Evolutionary conservation across 1,140 invertebrate genomes (phyloP).

Genomic region (Matsumurasca onukii): DNA sequence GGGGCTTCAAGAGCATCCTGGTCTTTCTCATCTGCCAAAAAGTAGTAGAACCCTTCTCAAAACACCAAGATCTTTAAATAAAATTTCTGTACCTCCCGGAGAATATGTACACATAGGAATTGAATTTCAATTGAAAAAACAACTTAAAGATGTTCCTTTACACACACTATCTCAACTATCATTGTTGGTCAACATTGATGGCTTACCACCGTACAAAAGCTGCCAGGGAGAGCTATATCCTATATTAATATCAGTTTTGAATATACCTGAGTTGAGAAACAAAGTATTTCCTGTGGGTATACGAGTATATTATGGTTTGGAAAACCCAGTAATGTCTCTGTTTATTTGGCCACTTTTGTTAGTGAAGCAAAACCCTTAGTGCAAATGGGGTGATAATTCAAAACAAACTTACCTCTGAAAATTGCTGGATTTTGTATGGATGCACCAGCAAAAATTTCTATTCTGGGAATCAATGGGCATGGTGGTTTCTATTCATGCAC

Average conservation of each 20-base stretch:
- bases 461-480: slow-evolving; percentile 40
- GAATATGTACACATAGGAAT: slow-evolving; percentile 23
- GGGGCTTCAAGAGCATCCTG: not conserved
- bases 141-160: not conserved
- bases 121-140: slow-evolving; percentile 18
- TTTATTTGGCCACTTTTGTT: slow-evolving; percentile 11
- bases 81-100: not conserved
- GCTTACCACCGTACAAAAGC: slow-evolving; percentile 24
- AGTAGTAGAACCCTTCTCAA: slow-evolving; percentile 8
- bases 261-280: slow-evolving; percentile 10
- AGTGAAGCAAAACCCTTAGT: not conserved
- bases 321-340: not conserved
- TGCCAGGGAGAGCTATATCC: slow-evolving; percentile 14
- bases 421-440: slow-evolving; percentile 39
- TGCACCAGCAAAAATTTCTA: slow-evolving; percentile 40
- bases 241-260: slow-evolving; percentile 23
- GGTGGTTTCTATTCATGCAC: slow-evolving; percentile 40
- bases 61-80: not conserved
- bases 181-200: slow-evolving; percentile 14
- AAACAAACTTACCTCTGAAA: not conserved
- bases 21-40: slow-evolving; percentile 9
- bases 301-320: slow-evolving; percentile 22
- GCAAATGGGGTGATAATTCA: not conserved
- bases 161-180: not conserved
- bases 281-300: slow-evolving; percentile 21